Evolutionary conservation across 2,113 vertebrate genomes (phyloP), one percentile per base, ranked within the genome.

Genomic region (Gavialis gangeticus): DNA sequence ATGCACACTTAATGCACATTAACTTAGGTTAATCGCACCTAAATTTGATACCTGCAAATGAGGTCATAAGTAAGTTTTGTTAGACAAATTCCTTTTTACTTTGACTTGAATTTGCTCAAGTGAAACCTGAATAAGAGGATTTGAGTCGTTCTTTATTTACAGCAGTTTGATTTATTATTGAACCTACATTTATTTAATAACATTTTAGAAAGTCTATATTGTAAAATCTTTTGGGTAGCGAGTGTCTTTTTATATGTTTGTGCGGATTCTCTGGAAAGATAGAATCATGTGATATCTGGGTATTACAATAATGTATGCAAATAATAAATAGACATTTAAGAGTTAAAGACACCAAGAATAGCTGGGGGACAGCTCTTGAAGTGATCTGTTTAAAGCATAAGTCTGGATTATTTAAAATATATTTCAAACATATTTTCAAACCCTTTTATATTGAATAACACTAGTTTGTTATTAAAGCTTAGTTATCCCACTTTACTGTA

Each of bases 371-470:
- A 80, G 18, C 46, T 46, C 16, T 63, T 84, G 46, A 87, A 92
- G 28, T 78, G 28, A 19, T 78, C 19, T 90, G 13, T 83, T 88
- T 62, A 89, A 95, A 92, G 10, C 75, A 80, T 55, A 25, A 10
- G 67, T 27, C 88, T 76, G 59, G 59, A 87, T 77, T 92, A 92
- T 92, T 96, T 84, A 82, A n/a, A 92, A 92, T 89, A 80, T 13
- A 84, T 18, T 37, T 91, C 84, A 92, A 82, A 79, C 78, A 56
- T 82, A 83, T 76, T 80, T 87, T 59, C 56, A 77, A 91, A 60
- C 63, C 22, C 64, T 78, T 96, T 94, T 71, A 27, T 69, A 90
- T 14, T 62, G 21, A 96, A 93, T 55, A 54, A 55, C 30, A 85
- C 62, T 79, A 24, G 67, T 75, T 80, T 93, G n/a, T 25, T 46